A percentile compares a stretch with the other conserved stretches of the same genome.
phyloP scores from a whole-genome alignment of 1,140 invertebrate genomes.

The Drosophila nigromelanica region DNA sequence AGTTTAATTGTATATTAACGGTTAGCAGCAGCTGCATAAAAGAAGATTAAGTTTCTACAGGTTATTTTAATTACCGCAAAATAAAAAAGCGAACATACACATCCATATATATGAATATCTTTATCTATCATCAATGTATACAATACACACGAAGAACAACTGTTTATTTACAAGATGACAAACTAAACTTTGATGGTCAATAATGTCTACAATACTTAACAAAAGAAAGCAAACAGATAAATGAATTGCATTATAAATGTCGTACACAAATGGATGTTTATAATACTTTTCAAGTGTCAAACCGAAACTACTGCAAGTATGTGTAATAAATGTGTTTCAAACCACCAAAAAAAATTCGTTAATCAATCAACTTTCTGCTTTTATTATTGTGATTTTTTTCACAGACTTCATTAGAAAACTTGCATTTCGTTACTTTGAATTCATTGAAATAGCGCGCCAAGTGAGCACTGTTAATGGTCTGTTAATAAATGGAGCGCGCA shows the following conservation, averaged over 20 bases:
- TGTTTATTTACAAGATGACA: constrained; percentile 10
- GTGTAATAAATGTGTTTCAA: constrained; percentile 52
- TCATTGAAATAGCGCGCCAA: constrained; percentile 8
- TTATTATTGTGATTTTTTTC: too few species aligned
- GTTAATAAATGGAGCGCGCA: neutral
- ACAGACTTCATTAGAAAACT: too few species aligned
- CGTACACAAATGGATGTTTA: constrained; percentile 9
- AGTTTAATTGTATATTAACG: constrained; percentile 24
- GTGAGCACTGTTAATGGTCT: neutral
- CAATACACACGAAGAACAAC: neutral
- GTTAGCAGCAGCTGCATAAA: constrained; percentile 7
- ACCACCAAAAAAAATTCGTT: constrained; percentile 15
- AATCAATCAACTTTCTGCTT: too few species aligned
- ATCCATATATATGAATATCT: neutral
- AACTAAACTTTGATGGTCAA: constrained; percentile 5
- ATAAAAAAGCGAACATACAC: neutral
- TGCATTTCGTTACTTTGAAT: too few species aligned
- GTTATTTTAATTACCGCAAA: neutral
- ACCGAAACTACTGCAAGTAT: constrained; percentile 28
- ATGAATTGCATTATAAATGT: constrained; percentile 2
- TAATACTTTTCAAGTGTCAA: constrained; percentile 22
- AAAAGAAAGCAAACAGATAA: neutral
- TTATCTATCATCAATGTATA: constrained; percentile 2
- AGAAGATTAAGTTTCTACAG: constrained; percentile 9
- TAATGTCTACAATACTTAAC: neutral